Evolutionary conservation across 2,113 vertebrate species (phyloP).

Genomic region (Lepus timidus): DNA sequence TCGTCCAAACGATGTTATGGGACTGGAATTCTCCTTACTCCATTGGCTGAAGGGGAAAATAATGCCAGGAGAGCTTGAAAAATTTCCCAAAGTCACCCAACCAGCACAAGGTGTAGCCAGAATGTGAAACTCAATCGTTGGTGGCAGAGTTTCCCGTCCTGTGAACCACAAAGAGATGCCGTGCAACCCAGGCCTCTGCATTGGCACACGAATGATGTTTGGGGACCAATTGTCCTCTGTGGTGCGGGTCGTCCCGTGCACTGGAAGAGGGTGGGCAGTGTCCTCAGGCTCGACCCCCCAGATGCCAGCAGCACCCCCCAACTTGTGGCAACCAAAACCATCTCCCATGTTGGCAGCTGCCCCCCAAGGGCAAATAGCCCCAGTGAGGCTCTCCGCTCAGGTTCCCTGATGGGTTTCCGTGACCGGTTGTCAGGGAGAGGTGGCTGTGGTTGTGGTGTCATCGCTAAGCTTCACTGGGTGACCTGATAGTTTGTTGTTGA

Average conservation of each 20-base stretch:
- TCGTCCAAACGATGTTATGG: neutral
- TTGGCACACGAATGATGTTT: neutral
- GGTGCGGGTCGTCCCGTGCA: neutral
- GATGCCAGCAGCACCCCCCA: neutral
- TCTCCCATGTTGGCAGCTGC: neutral
- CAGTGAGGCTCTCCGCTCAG: neutral
- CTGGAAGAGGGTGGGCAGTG: too few species aligned
- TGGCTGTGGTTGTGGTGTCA: neutral
- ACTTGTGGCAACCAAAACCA: neutral
- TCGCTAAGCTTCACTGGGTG: neutral
- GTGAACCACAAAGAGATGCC: neutral
- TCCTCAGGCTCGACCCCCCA: neutral
- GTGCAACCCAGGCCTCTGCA: neutral
- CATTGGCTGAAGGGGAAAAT: neutral
- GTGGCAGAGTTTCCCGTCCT: neutral
- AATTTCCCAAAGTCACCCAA: neutral
- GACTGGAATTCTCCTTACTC: too few species aligned
- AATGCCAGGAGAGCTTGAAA: neutral
- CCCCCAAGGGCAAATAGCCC: neutral
- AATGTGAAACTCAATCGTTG: neutral
- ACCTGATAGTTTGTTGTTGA: neutral
- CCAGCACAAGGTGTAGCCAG: neutral
- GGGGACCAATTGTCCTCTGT: neutral
- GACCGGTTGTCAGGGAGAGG: fast-evolving
- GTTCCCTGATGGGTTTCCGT: neutral